Evolutionary conservation across 2,797 vertebrate species (phyloP).

Genomic region (Pipistrellus nathusii): DNA sequence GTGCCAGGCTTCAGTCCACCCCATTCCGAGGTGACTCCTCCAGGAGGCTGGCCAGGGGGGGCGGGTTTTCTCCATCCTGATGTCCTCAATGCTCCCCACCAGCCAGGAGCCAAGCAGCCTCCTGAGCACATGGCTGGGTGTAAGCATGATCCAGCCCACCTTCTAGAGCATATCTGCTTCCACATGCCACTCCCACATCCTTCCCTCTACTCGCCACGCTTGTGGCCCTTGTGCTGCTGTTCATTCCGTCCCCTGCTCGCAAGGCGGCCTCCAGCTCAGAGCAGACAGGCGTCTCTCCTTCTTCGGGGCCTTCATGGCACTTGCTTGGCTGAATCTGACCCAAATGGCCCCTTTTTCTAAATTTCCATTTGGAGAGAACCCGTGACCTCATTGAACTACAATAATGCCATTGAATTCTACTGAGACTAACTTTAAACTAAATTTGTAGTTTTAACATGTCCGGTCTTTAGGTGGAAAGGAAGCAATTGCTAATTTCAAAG

Average conservation of each 20-base stretch:
- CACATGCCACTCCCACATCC: background rate
- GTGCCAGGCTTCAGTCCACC: background rate
- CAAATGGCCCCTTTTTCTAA: slow-evolving; percentile 18
- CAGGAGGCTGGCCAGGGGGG: background rate
- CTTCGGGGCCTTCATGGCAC: background rate
- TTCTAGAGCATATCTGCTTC: background rate
- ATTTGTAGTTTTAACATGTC: slow-evolving; percentile 13
- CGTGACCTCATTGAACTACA: background rate
- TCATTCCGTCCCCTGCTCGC: background rate
- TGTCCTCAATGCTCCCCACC: background rate
- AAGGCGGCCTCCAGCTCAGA: background rate
- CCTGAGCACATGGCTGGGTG: background rate
- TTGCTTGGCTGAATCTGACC: background rate
- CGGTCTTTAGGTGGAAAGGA: background rate
- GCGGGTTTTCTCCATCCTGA: background rate
- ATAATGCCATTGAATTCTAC: background rate
- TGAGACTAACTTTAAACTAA: slow-evolving; percentile 1
- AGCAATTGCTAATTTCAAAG: slow-evolving; percentile 33
- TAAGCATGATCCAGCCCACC: background rate
- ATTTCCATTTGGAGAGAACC: background rate
- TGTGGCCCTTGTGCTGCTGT: background rate
- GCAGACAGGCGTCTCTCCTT: background rate
- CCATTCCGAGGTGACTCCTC: background rate
- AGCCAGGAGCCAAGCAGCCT: background rate
- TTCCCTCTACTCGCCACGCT: background rate